Conservation (phyloP, 2,113 vertebrate species). For the Ancistrus triradiatus region DNA sequence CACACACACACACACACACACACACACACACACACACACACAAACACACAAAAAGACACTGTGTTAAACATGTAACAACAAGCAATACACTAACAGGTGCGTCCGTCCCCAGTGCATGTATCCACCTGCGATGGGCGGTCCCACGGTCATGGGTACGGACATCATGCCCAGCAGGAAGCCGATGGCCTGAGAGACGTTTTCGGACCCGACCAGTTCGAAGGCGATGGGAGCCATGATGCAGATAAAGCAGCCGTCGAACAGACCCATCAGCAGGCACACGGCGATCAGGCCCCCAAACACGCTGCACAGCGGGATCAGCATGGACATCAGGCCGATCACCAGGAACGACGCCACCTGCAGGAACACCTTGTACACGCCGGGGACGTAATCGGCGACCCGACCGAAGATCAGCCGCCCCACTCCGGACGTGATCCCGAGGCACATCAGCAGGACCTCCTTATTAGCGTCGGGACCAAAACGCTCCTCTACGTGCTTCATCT, state of each 20-base stretch:
- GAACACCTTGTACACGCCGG: constrained; percentile 88
- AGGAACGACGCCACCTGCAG: constrained; percentile 91
- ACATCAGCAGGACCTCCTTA: constrained; percentile 85
- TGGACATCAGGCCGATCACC: constrained; percentile 93
- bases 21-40: constrained; percentile 21
- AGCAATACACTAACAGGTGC: too few relatives aligned
- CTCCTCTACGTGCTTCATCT: constrained; percentile 90
- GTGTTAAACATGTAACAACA: too few relatives aligned
- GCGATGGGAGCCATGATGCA: constrained; percentile 97
- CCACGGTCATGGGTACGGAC: constrained; percentile 92
- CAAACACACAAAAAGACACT: too few relatives aligned
- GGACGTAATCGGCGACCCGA: constrained; percentile 83
- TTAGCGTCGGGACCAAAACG: constrained; percentile 66
- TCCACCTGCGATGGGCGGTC: constrained; percentile 92
- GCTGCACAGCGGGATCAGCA: constrained; percentile 90
- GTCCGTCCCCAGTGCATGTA: neutral
- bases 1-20: neutral
- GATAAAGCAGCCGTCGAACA: constrained; percentile 97
- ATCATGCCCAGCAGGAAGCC: constrained; percentile 94
- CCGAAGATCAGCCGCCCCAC: constrained; percentile 89
- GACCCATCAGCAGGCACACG: constrained; percentile 93
- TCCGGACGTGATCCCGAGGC: constrained; percentile 87
- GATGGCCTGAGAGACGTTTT: constrained; percentile 91
- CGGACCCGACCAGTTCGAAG: constrained; percentile 86
- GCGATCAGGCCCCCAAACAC: constrained; percentile 83